Evolutionary conservation across 1,140 invertebrate genomes (phyloP), one percentile per base, ranked within the genome.

Genomic region (Drosophila willistoni): DNA sequence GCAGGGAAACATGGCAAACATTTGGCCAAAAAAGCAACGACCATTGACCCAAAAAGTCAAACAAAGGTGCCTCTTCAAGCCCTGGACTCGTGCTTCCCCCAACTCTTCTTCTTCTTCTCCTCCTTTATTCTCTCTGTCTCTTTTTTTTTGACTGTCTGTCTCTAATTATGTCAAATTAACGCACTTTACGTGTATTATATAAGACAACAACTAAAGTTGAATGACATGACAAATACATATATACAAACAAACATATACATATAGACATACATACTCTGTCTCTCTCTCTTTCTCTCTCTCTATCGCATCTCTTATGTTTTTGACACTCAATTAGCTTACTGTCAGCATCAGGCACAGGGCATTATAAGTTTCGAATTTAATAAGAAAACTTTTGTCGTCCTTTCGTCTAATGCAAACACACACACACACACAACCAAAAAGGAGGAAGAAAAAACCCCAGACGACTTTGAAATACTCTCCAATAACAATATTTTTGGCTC

Each of bases 81-180:
- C 73, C 47, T n/a, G 22, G 25, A 74, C 41, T n/a, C 14, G 69
- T 56, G 54, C 17, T 55, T 36, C 34, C 76, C 79, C 73, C 29
- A 29, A 12, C 36, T 1, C 54, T 29, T 5, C 12, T 17, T 29
- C 54, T 29, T 12, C 5, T 10, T 29, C 54, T 22, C 29, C 36
- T 29, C 36, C 7, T 12, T 57, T 64, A 64, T 60, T 44, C 71
- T 82, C 64, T 75, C 63, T 59, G 68, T 72, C 76, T 68, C 68
- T 69, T 77, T 60, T 6, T 29, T 29, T 29, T 29, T 29, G 29
- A 29, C 29, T 29, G 29, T 25, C 63, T 73, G 63, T 54, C 79
- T 79, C 76, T 87, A 87, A 87, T 87, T 87, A 89, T 89, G 83
- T 89, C 77, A 77, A 78, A 87, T 87, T 87, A 87, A 83, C 83